These are phyloP conservation scores for Morphnarchus princeps DNA, from an alignment of 2,113 vertebrate genomes.

Conservation along the genomic window DNA sequence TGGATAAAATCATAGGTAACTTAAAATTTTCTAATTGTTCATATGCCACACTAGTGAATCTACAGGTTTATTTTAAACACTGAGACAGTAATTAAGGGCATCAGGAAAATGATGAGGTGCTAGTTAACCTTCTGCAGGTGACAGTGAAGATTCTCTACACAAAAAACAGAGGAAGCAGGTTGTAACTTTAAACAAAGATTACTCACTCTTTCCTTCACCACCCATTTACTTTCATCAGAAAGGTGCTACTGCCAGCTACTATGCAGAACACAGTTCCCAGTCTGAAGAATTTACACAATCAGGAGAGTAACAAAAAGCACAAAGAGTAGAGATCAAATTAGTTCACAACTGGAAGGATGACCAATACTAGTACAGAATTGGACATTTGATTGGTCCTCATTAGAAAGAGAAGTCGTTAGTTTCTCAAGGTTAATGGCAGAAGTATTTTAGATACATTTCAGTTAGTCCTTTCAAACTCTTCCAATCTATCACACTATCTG, in stretches of 20 bases:
- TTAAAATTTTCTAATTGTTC: background rate
- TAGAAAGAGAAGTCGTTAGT: background rate
- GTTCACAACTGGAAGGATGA: accelerated
- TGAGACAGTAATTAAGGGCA: background rate
- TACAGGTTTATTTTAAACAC: background rate
- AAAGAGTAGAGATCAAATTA: background rate
- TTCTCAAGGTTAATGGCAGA: background rate
- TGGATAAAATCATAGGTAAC: background rate
- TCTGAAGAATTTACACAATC: background rate
- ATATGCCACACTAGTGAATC: background rate
- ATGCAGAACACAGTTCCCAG: background rate
- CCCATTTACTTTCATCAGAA: background rate
- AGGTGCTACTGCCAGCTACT: background rate
- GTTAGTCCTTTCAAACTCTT: background rate
- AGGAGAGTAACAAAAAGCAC: background rate
- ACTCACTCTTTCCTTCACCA: background rate
- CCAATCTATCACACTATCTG: background rate
- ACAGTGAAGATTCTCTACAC: background rate
- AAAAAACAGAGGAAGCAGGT: background rate
- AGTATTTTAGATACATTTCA: background rate
- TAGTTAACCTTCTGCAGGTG: background rate
- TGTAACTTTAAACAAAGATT: background rate
- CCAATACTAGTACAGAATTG: background rate
- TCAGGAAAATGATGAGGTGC: background rate
- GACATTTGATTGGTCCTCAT: background rate